Conservation (phyloP, 2,113 vertebrate genomes). For the Anhinga rufa region DNA sequence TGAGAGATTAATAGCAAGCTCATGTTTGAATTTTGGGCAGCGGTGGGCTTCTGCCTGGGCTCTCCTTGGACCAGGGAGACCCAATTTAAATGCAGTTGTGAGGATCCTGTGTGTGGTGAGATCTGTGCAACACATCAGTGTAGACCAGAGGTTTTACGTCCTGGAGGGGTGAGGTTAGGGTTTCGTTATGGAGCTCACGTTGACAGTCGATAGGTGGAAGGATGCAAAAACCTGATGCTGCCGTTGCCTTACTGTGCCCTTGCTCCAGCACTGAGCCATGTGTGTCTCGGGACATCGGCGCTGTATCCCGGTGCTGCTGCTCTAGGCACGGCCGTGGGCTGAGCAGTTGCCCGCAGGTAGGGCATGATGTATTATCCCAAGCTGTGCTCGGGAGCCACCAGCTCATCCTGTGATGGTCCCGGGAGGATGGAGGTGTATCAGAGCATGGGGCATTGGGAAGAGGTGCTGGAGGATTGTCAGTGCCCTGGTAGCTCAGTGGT, state of each 20-base stretch:
- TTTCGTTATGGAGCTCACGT: not conserved
- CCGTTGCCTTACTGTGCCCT: not conserved
- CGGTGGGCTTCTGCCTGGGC: not conserved
- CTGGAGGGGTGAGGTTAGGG: not conserved
- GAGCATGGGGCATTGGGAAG: not conserved
- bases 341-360: not conserved
- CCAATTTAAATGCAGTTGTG: not conserved
- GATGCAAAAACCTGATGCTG: not conserved
- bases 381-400: not conserved
- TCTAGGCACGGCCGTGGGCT: not conserved
- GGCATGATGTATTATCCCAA: not conserved
- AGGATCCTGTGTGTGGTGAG: not conserved
- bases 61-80: not conserved
- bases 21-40: not conserved
- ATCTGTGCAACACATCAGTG: not conserved
- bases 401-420: not conserved
- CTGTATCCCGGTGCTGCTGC: not conserved
- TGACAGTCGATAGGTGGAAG: not conserved
- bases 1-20: not conserved
- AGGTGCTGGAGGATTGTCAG: not conserved
- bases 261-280: rapidly evolving
- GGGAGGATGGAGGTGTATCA: not conserved
- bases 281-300: not conserved
- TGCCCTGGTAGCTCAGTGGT: not conserved
- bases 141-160: not conserved